These are phyloP conservation scores for Cecropterus lyciades DNA, from an alignment of 1,140 invertebrate genomes.

Conservation along the genomic window DNA sequence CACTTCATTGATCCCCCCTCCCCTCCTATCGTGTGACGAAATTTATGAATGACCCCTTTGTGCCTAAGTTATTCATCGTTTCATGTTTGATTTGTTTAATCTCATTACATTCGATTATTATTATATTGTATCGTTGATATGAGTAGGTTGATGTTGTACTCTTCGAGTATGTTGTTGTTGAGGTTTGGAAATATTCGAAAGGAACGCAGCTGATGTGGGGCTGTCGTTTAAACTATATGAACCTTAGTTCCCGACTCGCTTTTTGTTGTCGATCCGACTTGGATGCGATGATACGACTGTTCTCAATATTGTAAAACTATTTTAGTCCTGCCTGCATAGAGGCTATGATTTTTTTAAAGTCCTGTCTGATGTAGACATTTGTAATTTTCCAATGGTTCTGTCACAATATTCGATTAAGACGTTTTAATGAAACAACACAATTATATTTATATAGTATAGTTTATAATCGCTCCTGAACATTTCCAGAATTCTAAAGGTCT, in stretches of 20 bases:
- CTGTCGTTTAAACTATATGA: background rate
- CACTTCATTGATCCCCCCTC: too few relatives aligned
- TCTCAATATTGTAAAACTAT: slow-evolving; percentile 11
- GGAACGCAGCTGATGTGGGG: background rate
- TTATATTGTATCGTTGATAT: slow-evolving; percentile 7
- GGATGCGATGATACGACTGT: slow-evolving; percentile 8
- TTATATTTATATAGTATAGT: slow-evolving; percentile 26
- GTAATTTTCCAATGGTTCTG: slow-evolving; percentile 20
- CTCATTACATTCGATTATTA: slow-evolving; percentile 21
- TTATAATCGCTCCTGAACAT: slow-evolving; percentile 39
- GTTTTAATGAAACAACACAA: slow-evolving; percentile 19
- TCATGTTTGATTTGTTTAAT: slow-evolving; percentile 18
- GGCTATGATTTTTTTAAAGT: slow-evolving; percentile 27
- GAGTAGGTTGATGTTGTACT: slow-evolving; percentile 2
- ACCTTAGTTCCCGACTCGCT: slow-evolving; percentile 1
- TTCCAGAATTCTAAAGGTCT: slow-evolving; percentile 39
- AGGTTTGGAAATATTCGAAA: slow-evolving; percentile 3
- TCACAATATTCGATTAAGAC: slow-evolving; percentile 34
- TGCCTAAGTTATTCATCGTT: slow-evolving; percentile 12
- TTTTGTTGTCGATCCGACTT: slow-evolving; percentile 2
- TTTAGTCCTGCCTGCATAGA: slow-evolving; percentile 17
- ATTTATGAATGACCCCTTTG: too few relatives aligned
- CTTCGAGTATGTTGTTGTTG: slow-evolving; percentile 5
- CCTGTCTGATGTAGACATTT: slow-evolving; percentile 4
- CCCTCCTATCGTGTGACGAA: too few relatives aligned